A percentile compares a stretch with the other conserved stretches of the same genome.
Conservation (phyloP, 2,888 invertebrate species). For the Monoplex corrugatus region DNA sequence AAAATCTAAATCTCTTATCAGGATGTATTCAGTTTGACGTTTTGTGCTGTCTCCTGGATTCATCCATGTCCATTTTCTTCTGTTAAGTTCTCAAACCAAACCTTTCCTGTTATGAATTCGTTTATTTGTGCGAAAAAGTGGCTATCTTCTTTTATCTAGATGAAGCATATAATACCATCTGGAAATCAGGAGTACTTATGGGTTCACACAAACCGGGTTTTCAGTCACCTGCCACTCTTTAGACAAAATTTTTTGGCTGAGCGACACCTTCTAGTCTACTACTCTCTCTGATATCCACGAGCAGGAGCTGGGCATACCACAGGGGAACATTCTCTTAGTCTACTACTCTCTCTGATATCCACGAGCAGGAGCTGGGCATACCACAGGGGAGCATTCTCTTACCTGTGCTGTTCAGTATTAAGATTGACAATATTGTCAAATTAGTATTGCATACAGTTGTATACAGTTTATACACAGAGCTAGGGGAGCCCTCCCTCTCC, state of each 20-base stretch:
- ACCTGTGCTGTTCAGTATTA: constrained; percentile 35
- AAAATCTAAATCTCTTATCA: too few species aligned
- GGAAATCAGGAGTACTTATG: constrained; percentile 56
- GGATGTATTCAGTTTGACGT: too few species aligned
- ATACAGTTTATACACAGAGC: too few species aligned
- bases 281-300: constrained; percentile 43
- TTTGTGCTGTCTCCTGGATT: too few species aligned
- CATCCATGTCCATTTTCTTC: too few species aligned
- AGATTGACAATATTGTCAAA: constrained; percentile 22
- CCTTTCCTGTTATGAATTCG: too few species aligned
- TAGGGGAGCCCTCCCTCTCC: too few species aligned
- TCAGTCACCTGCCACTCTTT: neutral
- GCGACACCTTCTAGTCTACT: constrained; percentile 51
- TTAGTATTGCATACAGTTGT: too few species aligned
- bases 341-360: constrained; percentile 40
- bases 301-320: constrained; percentile 40
- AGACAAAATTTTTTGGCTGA: neutral
- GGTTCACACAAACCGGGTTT: constrained; percentile 57
- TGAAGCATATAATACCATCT: constrained; percentile 17
- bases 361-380: constrained; percentile 38
- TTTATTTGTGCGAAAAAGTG: too few species aligned
- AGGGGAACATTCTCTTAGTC: constrained; percentile 44
- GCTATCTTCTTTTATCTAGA: constrained; percentile 62
- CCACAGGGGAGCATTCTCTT: constrained; percentile 42
- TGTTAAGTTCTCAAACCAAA: too few species aligned